phyloP scores from a whole-genome alignment of 2,797 vertebrate species.

The Danio albolineatus region DNA sequence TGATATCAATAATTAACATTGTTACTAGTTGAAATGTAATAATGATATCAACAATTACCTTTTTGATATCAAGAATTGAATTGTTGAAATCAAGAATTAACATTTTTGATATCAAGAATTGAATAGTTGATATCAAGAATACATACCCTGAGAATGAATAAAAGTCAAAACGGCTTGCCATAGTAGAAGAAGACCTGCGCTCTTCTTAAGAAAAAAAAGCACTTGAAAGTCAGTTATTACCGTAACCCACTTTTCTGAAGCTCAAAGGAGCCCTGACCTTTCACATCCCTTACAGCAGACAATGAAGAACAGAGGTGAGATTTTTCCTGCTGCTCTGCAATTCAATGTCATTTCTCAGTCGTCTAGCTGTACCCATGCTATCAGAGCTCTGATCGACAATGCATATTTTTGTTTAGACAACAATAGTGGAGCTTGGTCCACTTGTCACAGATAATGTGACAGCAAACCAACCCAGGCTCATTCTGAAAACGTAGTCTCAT shows the following conservation, averaged over 20 bases:
- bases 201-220: background rate
- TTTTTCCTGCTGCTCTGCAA: background rate
- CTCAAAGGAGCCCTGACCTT: slow-evolving; percentile 18
- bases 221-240: background rate
- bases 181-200: background rate
- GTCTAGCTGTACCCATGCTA: background rate
- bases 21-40: too few species aligned
- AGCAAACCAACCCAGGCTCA: too few species aligned
- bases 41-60: too few species aligned
- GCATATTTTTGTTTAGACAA: background rate
- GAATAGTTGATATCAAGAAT: too few species aligned
- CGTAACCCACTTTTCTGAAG: background rate
- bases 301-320: background rate
- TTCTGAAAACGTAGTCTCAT: too few species aligned
- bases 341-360: background rate
- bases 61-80: too few species aligned
- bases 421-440: background rate
- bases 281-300: background rate
- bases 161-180: too few species aligned
- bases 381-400: background rate
- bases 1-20: too few species aligned
- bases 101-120: too few species aligned
- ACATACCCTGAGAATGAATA: too few species aligned
- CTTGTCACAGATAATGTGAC: background rate
- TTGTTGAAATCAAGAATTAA: too few species aligned